Base-by-base conservation (phyloP, 1,140 invertebrate genomes). In the Drosophila mayri region DNA sequence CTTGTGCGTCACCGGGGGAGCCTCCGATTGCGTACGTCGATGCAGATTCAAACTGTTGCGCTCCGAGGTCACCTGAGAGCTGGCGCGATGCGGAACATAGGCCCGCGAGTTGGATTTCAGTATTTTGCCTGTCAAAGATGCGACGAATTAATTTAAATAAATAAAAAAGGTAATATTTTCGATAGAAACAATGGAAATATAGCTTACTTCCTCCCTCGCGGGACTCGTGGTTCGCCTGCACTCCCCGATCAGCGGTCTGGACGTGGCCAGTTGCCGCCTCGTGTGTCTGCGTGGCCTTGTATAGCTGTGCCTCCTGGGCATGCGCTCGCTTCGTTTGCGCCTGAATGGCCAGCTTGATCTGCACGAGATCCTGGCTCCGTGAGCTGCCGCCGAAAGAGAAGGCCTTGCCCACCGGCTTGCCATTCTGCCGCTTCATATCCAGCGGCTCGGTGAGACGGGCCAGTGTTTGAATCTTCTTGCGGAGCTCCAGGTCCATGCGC, bases 401-500 rank as follows among this genome's bases (percentile, higher is more conserved):
- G 10, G 85, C 81, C 57, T 93, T 93, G 41, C 76, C 68, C 12
- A 92, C 82, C 0, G 81, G 76, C 55, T 91, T 91, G 58, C 80
- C 80, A 14, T 59, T 67, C 35, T 79, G 87, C 11, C 88, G 71
- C 57, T 92, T 90, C 50, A 91, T 43, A 63, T 93, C 91, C 22
- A 92, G 59, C 8, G 92, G 54, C 25, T 93, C 92, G 0, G 91
- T 92, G 8, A 95, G 92, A 49, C 95, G 94, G 8, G 95, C 95
- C 32, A 94, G 82, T 49, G 94, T 94, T 67, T 95, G 95, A 37
- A 95, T 94, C 75, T 94, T 94, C 62, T 94, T 93, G 35, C 95
- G 93, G 18, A 95, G 83, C 28, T 95, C 94, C 30, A 95, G 85
- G 72, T 95, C 95, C 93, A 96, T 94, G 78, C 95, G 94, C 1